Evolutionary conservation across 2,113 vertebrate species (phyloP), one percentile per base, ranked within the genome.

Genomic region (Cygnus atratus): DNA sequence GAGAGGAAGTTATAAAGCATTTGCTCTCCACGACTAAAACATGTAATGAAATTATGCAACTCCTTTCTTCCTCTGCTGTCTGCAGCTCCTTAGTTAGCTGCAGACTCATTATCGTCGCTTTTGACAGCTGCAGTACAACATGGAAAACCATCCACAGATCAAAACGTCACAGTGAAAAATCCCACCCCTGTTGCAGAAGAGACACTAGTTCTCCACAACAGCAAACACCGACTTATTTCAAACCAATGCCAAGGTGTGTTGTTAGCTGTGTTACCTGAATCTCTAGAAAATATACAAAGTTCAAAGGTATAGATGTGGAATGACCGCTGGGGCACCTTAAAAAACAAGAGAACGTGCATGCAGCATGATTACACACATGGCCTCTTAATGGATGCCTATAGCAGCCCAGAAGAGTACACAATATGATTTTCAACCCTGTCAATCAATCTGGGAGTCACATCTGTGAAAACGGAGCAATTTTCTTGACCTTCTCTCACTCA

Each of bases 401-500:
- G 65, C 48, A 58, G 70, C 79, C 62, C 83, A 70, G 15, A 77
- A 76, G 62, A 82, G 76, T 63, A 37, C 1, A 20, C 6, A 8
- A 58, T 9, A 2, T 1, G 3, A 79, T 94, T 90, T 87, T 50
- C 93, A 79, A 62, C 13, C 31, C 89, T 87, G 87, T 26, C 92
- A 79, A 67, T 91, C 91, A 91, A 63, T 4, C 3, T 70, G 90
- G 50, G 62, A 89, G 75, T 16, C 95, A 66, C 92, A 92, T 87
- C 88, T 88, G 77, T 70, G 41, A 41, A 29, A 59, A 39, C 0
- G n/a, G 59, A 94, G 66, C 58, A 29, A 39, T 73, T 71, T 66
- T 37, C 74, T 39, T 58, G n/a, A 67, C 57, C 88, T 87, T 43
- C n/a, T 24, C n/a, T 87, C 52, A 15, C 54, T 13, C 7, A 33